Evolutionary conservation across 1,140 invertebrate genomes (phyloP).

Genomic region (Plectrocnemia conspersa): DNA sequence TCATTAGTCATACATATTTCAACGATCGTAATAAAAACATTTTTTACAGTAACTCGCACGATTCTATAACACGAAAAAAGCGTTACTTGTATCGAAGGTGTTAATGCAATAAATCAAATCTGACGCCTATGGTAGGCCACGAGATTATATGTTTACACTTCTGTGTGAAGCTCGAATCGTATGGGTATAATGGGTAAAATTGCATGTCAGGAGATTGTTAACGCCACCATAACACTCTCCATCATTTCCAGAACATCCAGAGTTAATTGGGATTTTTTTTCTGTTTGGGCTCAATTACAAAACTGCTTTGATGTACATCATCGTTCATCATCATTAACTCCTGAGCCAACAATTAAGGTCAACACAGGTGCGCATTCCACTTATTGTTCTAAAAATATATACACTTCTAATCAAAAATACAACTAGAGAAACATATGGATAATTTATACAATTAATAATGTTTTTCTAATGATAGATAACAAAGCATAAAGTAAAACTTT

Average conservation of each 20-base stretch:
- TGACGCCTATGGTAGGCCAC: slow-evolving; percentile 9
- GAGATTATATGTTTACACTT: slow-evolving; percentile 20
- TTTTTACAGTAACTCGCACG: no score
- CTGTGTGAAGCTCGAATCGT: not conserved
- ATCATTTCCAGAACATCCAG: slow-evolving; percentile 5
- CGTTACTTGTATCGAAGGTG: not conserved
- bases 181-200: slow-evolving; percentile 9
- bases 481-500: no score
- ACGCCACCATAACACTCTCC: not conserved
- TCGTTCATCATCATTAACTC: slow-evolving; percentile 5
- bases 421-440: no score
- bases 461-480: no score
- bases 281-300: not conserved
- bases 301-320: not conserved
- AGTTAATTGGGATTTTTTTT: slow-evolving; percentile 5
- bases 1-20: no score
- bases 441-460: no score
- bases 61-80: no score
- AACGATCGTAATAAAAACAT: no score
- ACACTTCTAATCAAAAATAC: no score
- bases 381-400: no score
- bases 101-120: slow-evolving; percentile 16
- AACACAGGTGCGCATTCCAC: no score
- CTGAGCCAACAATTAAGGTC: not conserved
- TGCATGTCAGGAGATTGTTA: slow-evolving; percentile 11